Conservation (phyloP, 2,797 vertebrate species). For the Eleutherodactylus coqui region DNA sequence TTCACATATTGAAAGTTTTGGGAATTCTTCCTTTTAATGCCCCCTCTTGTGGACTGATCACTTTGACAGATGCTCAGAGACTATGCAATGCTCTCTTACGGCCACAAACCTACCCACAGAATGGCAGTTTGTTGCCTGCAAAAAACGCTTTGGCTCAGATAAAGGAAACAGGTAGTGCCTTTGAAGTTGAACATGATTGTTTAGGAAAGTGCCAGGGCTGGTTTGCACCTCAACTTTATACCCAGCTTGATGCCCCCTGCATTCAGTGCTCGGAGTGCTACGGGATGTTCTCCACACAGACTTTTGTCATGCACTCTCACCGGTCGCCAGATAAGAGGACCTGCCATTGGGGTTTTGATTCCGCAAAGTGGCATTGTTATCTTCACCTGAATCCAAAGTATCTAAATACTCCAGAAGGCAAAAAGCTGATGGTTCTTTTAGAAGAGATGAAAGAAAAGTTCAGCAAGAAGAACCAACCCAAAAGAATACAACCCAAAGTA, state of each 20-base stretch:
- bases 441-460: constrained; percentile 98
- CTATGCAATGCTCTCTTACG: constrained; percentile 94
- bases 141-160: constrained; percentile 84
- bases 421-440: constrained; percentile 85
- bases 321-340: constrained; percentile 96
- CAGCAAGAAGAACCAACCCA: constrained; percentile 82
- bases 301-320: constrained; percentile 98
- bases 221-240: constrained; percentile 93
- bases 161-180: constrained; percentile 90
- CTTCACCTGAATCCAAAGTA: constrained; percentile 94
- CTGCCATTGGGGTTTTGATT: constrained; percentile 99
- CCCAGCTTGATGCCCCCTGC: constrained; percentile 88
- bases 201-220: constrained; percentile 97
- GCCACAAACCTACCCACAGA: constrained; percentile 85
- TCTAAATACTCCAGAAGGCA: constrained; percentile 85
- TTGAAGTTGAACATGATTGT: constrained; percentile 97
- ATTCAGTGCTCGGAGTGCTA: constrained; percentile 97
- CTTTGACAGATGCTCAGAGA: constrained; percentile 95
- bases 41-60: constrained; percentile 96
- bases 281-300: constrained; percentile 94
- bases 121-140: constrained; percentile 80
- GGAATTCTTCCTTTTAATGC: constrained; percentile 97
- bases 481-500: constrained; percentile 88
- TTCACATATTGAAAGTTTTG: constrained; percentile 96
- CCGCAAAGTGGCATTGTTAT: constrained; percentile 97